Percentiles rank a stretch among this genome's conserved stretches.
Evolutionary conservation across 64 coral and sea anemone genomes (phyloP).

Genomic region (Hydrozoanthus tunicans): DNA sequence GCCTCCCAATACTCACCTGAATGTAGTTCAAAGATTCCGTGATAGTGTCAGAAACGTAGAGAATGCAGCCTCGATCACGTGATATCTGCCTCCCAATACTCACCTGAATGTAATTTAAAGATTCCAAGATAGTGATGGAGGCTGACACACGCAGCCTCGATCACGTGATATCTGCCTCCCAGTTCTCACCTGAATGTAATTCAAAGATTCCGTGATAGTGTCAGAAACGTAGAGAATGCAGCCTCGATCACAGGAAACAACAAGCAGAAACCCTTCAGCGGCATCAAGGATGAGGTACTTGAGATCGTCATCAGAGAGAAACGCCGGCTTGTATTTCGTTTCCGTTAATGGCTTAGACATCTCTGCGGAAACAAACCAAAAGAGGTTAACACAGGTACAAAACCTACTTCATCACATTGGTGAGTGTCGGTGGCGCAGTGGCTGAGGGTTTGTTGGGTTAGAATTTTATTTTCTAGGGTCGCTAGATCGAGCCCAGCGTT

Average conservation of each 20-base stretch:
- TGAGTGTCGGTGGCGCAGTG: no score
- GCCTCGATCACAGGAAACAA: slow-evolving; percentile 90
- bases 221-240: slow-evolving; percentile 90
- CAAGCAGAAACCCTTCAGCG: slow-evolving; percentile 86
- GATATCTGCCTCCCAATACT: slow-evolving; percentile 9
- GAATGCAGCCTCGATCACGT: slow-evolving; percentile 15
- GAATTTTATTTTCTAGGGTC: no score
- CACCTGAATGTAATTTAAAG: slow-evolving; percentile 74
- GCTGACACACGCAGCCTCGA: slow-evolving; percentile 80
- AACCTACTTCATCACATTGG: not conserved
- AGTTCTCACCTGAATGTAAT: slow-evolving; percentile 72
- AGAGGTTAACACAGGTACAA: not conserved
- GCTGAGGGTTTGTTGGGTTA: no score
- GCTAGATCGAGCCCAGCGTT: no score
- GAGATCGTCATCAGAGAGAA: slow-evolving; percentile 90
- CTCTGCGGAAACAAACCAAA: slow-evolving; percentile 41
- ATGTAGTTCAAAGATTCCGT: no score
- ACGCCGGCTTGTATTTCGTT: slow-evolving; percentile 91
- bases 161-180: slow-evolving; percentile 58
- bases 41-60: slow-evolving; percentile 25
- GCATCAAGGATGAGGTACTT: slow-evolving; percentile 86
- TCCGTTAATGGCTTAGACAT: slow-evolving; percentile 71
- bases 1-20: no score
- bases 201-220: slow-evolving; percentile 65
- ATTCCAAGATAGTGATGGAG: slow-evolving; percentile 72